Conservation (phyloP, 2,797 vertebrate genomes). For the Scarus forsteni region DNA sequence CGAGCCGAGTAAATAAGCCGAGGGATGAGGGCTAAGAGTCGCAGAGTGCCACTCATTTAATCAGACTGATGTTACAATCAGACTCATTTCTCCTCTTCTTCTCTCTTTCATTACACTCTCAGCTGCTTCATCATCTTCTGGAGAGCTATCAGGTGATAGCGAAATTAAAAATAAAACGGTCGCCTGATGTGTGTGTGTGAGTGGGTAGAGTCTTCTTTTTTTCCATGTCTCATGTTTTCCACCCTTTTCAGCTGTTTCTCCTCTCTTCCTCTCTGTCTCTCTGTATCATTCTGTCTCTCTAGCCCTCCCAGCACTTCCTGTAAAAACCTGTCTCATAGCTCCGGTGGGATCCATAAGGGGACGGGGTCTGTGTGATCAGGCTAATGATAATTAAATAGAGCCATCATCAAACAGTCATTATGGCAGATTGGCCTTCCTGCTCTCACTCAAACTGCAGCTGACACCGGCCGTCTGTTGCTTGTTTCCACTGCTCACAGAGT, state of each 20-base stretch:
- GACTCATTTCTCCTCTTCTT: slow-evolving; percentile 26
- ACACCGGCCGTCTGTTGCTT: slow-evolving; percentile 52
- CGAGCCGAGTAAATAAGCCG: slow-evolving; percentile 54
- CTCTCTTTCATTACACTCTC: not conserved
- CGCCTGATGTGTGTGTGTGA: no score
- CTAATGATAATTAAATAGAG: slow-evolving; percentile 70
- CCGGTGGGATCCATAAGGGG: slow-evolving; percentile 58
- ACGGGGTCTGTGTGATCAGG: slow-evolving; percentile 48
- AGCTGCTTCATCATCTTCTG: slow-evolving; percentile 5
- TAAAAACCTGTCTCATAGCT: slow-evolving; percentile 50
- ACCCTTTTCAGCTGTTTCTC: not conserved
- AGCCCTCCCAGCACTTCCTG: not conserved
- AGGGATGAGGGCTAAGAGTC: slow-evolving; percentile 44
- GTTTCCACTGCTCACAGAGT: slow-evolving; percentile 34
- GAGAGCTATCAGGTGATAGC: no score
- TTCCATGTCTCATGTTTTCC: no score
- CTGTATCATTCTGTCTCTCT: not conserved
- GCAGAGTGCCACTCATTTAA: slow-evolving; percentile 58
- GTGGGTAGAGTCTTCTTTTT: no score
- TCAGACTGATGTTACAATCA: slow-evolving; percentile 66
- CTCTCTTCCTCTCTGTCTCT: not conserved
- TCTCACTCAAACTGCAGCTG: slow-evolving; percentile 50
- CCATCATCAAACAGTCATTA: slow-evolving; percentile 72
- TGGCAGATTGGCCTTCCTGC: slow-evolving; percentile 50
- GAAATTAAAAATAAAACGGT: no score